Conservation (phyloP, 2,888 invertebrate genomes). For the Cheilosia grossa region DNA sequence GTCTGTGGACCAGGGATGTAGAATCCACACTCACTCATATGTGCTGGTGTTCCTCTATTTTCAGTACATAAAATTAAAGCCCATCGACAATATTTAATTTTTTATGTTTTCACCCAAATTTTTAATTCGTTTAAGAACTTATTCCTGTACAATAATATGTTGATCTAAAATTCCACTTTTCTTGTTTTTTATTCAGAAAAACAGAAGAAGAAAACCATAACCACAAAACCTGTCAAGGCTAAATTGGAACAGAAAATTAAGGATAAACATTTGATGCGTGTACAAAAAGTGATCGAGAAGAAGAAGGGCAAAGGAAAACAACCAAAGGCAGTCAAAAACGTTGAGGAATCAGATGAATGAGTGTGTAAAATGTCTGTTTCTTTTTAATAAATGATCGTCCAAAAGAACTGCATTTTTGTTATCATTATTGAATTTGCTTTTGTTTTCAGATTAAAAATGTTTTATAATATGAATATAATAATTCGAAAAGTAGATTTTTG, state of each 20-base stretch:
- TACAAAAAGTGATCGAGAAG: slow-evolving; percentile 79
- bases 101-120: no score
- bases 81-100: no score
- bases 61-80: no score
- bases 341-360: slow-evolving; percentile 6
- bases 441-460: no score
- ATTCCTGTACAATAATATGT: neutral
- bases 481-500: no score
- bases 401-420: neutral
- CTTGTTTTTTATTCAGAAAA: slow-evolving; percentile 67
- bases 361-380: neutral
- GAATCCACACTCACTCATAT: no score
- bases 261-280: slow-evolving; percentile 79
- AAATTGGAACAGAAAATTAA: slow-evolving; percentile 79
- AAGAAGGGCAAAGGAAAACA: slow-evolving; percentile 78
- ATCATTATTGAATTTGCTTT: slow-evolving; percentile 77
- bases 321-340: slow-evolving; percentile 69
- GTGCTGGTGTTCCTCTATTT: no score
- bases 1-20: no score
- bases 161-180: neutral
- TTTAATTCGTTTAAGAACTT: neutral
- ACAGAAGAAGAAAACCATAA: slow-evolving; percentile 76
- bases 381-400: slow-evolving; percentile 35
- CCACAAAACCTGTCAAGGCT: slow-evolving; percentile 76
- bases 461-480: no score